phyloP scores from a whole-genome alignment of 2,113 vertebrate species.

The Leucopternis melanops region DNA sequence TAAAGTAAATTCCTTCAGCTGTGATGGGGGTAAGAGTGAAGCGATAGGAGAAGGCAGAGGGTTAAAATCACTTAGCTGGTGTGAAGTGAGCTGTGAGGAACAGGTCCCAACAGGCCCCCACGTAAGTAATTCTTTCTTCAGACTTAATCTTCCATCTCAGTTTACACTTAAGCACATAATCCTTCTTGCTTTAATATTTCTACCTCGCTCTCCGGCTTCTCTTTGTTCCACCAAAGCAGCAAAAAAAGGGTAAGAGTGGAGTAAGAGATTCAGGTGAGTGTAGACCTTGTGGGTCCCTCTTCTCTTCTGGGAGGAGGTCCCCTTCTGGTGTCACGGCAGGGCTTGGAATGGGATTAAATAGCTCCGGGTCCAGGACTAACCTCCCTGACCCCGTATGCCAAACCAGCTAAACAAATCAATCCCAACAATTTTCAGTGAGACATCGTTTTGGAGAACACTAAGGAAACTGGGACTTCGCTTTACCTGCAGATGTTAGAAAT shows the following conservation, averaged over 20 bases:
- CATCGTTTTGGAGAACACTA: background rate
- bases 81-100: background rate
- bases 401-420: background rate
- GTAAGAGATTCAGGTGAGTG: background rate
- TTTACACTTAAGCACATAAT: background rate
- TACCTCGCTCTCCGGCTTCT: background rate
- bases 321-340: rapidly evolving
- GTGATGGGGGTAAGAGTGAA: background rate
- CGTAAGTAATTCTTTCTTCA: background rate
- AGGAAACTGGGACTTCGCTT: background rate
- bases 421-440: background rate
- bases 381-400: background rate
- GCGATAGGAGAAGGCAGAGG: background rate
- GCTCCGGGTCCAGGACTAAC: background rate
- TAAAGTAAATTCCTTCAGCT: background rate
- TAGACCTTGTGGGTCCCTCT: background rate
- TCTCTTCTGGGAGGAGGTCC: background rate
- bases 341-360: background rate
- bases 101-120: background rate
- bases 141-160: background rate
- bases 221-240: background rate
- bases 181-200: background rate
- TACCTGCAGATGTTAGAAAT: background rate
- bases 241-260: background rate
- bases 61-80: background rate